Percentiles rank a stretch among this genome's conserved stretches.
These are phyloP conservation scores for Grallaria varia DNA, from an alignment of 2,113 vertebrate genomes.

Conservation along the genomic window DNA sequence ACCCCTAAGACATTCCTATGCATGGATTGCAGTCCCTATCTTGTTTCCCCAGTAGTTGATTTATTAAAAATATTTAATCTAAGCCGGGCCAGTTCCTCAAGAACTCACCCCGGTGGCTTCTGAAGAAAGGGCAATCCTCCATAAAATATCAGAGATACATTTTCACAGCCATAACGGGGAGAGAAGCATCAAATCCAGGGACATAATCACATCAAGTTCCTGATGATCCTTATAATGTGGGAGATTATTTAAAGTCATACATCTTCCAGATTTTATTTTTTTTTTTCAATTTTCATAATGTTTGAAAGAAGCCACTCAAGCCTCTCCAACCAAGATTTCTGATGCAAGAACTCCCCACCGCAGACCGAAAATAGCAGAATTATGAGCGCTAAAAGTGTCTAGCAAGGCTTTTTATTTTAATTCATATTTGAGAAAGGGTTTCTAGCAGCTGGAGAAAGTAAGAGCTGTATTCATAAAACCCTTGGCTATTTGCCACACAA, in stretches of 20 bases:
- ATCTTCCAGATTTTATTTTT: background rate
- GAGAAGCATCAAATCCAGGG: background rate
- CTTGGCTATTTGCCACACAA: slow-evolving; percentile 71
- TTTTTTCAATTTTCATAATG: background rate
- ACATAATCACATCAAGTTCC: background rate
- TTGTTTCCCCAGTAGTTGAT: background rate
- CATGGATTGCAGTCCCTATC: background rate
- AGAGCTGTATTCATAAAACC: slow-evolving; percentile 74
- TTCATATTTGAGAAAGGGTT: slow-evolving; percentile 73
- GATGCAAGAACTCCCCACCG: slow-evolving; percentile 12
- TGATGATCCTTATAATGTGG: background rate
- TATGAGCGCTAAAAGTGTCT: slow-evolving; percentile 53
- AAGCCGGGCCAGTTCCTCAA: background rate
- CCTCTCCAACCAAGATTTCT: slow-evolving; percentile 18
- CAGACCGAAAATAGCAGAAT: slow-evolving; percentile 58
- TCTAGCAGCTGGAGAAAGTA: slow-evolving; percentile 69
- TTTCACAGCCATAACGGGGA: background rate
- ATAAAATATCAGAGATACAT: background rate
- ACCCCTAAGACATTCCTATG: background rate
- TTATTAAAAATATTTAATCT: background rate
- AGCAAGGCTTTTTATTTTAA: slow-evolving; percentile 71
- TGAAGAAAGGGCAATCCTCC: background rate
- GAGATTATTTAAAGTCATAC: background rate
- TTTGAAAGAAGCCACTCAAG: slow-evolving; percentile 54
- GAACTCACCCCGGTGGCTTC: background rate